Percentiles rank a stretch among this genome's conserved stretches.
Conservation (phyloP, 2,113 vertebrate genomes). For the Festucalex cinctus region DNA sequence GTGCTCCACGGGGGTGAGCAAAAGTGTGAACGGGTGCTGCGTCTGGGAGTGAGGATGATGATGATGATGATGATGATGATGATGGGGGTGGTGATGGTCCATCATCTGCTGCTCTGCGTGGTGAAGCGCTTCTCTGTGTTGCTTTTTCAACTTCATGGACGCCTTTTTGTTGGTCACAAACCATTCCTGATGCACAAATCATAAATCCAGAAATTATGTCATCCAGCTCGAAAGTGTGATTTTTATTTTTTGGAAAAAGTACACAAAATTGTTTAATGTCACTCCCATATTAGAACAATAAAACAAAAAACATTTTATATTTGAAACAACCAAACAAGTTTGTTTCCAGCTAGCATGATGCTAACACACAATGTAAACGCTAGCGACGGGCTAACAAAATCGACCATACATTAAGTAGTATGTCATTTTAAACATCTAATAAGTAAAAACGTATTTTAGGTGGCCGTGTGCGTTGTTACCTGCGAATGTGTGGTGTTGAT, state of each 20-base stretch:
- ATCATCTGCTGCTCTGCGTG: conserved; percentile 35
- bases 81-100: conserved; percentile 43
- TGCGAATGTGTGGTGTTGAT: conserved; percentile 92
- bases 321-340: no score
- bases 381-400: no score
- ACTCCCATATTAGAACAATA: no score
- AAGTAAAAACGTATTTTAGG: neutral
- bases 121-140: conserved; percentile 64
- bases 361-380: no score
- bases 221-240: no score
- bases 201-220: neutral
- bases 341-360: no score
- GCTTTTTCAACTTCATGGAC: conserved; percentile 82
- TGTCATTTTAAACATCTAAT: no score
- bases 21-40: conserved; percentile 24
- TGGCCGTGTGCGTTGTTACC: conserved; percentile 64
- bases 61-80: neutral
- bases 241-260: no score
- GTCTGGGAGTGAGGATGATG: neutral
- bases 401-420: no score
- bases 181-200: conserved; percentile 79
- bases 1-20: conserved; percentile 58
- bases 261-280: no score
- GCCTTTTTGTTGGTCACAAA: conserved; percentile 83
- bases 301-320: no score